These are phyloP conservation scores for Haplochromis vanheusdeni DNA, from an alignment of 2,113 vertebrate species.

Conservation along the genomic window DNA sequence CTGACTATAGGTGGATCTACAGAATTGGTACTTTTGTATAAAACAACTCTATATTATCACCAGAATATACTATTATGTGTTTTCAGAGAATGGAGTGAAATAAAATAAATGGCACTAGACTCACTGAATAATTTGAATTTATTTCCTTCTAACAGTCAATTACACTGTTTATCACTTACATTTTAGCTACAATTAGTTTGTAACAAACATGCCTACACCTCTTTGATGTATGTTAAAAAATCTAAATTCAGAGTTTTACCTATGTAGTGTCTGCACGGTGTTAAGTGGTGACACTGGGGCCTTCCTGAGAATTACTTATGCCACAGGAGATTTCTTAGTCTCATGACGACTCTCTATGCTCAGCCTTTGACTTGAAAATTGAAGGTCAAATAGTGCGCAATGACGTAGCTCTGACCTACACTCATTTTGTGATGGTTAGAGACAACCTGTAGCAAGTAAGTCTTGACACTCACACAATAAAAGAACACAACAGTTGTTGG, in stretches of 20 bases:
- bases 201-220: background rate
- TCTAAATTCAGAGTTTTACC: background rate
- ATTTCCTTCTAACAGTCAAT: background rate
- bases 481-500: background rate
- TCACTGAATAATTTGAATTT: background rate
- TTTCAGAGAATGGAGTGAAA: constrained; percentile 8
- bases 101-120: constrained; percentile 29
- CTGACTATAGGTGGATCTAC: background rate
- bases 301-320: background rate
- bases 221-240: background rate
- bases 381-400: background rate
- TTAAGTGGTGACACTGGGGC: background rate
- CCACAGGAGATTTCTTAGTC: background rate
- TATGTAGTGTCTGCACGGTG: background rate
- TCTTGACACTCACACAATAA: background rate
- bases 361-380: background rate
- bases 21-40: background rate
- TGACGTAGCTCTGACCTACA: background rate
- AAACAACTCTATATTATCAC: background rate
- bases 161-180: background rate
- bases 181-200: background rate
- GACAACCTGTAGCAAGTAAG: background rate
- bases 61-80: background rate
- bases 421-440: background rate
- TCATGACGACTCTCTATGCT: background rate